Evolutionary conservation across 2,797 vertebrate genomes (phyloP).

Genomic region (Corythornis leucogaster): DNA sequence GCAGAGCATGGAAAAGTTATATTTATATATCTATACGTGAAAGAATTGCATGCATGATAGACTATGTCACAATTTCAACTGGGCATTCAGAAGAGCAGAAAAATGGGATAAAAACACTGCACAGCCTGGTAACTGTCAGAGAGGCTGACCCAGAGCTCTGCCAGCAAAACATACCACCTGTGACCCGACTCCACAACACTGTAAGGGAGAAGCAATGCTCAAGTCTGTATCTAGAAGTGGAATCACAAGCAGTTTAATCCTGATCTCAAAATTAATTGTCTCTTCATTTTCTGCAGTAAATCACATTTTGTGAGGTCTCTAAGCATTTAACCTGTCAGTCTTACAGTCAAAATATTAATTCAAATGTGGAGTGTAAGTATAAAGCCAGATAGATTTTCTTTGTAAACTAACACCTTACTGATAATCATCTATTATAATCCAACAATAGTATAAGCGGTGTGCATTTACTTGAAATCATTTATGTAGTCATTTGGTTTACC

Average conservation of each 20-base stretch:
- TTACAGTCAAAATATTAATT: not conserved
- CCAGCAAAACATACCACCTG: not conserved
- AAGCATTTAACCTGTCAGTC: not conserved
- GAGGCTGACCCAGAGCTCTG: not conserved
- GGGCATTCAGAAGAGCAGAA: not conserved
- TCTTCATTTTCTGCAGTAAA: not conserved
- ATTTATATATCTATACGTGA: not conserved
- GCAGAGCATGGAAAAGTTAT: not conserved
- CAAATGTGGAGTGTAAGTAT: not conserved
- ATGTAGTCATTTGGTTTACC: not conserved
- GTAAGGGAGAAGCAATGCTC: rapidly evolving
- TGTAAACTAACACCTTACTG: not conserved
- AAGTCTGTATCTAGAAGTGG: not conserved
- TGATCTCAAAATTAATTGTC: not conserved
- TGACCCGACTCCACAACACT: not conserved
- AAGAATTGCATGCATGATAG: not conserved
- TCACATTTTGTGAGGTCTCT: not conserved
- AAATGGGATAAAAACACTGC: not conserved
- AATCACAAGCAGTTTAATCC: not conserved
- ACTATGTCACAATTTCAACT: not conserved
- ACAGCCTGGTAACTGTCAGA: not conserved
- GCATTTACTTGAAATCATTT: not conserved
- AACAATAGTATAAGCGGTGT: not conserved
- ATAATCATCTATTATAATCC: not conserved
- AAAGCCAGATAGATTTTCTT: not conserved